These are phyloP conservation scores for Bombus ignitus DNA, from an alignment of 1,140 invertebrate species.

Conservation along the genomic window DNA sequence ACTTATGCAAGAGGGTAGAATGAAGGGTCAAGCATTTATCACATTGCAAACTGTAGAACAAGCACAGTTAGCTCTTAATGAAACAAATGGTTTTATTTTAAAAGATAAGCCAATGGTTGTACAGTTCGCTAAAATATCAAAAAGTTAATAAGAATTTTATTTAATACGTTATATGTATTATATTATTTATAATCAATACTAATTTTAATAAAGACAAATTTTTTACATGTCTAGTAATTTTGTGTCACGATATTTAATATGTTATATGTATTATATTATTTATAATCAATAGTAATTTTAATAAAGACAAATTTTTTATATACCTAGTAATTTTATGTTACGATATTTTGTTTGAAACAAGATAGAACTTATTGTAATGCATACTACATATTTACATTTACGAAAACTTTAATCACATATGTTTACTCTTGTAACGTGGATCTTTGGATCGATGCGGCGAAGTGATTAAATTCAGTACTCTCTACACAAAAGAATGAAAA, in stretches of 20 bases:
- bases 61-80: constrained; percentile 89
- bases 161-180: constrained; percentile 15
- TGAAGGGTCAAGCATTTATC: constrained; percentile 98
- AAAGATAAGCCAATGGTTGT: constrained; percentile 96
- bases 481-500: not conserved
- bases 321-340: not conserved
- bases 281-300: constrained; percentile 14
- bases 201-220: constrained; percentile 30
- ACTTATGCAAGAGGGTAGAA: constrained; percentile 96
- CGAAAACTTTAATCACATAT: not conserved
- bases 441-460: constrained; percentile 12
- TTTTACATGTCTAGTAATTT: not conserved
- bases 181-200: not conserved
- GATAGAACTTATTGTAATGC: not conserved
- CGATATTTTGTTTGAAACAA: not conserved
- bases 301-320: constrained; percentile 17
- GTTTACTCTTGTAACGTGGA: constrained; percentile 12
- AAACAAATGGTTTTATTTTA: constrained; percentile 95
- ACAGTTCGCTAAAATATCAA: constrained; percentile 89
- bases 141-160: constrained; percentile 57
- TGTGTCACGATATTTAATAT: not conserved
- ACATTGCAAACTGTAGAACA: constrained; percentile 88
- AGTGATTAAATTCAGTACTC: constrained; percentile 23
- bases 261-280: constrained; percentile 19
- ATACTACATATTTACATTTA: not conserved